phyloP scores from a whole-genome alignment of 2,797 vertebrate species.

The Gymnocypris eckloni region DNA sequence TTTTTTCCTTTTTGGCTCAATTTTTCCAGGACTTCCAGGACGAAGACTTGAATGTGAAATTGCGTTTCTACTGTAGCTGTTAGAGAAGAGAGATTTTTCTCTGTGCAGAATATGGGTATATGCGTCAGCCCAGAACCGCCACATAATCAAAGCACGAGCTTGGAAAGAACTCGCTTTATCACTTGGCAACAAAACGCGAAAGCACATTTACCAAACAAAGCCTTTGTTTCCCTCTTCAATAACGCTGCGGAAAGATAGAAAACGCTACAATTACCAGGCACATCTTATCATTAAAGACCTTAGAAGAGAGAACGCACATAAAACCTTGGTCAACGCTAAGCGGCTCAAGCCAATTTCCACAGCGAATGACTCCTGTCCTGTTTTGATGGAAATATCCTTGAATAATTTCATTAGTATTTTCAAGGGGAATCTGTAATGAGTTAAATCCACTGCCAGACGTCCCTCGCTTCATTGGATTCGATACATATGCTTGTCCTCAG shows the following conservation, averaged over 20 bases:
- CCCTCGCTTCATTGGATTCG: conserved; percentile 40
- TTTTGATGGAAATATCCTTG: conserved; percentile 13
- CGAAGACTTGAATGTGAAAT: background rate
- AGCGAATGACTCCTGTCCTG: background rate
- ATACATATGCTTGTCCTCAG: conserved; percentile 42
- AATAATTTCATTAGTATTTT: conserved; percentile 40
- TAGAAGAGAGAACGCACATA: background rate
- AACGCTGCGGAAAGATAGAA: background rate
- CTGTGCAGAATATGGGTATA: conserved; percentile 31
- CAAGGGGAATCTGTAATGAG: background rate
- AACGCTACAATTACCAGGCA: conserved; percentile 15
- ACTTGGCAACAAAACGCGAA: conserved; percentile 42
- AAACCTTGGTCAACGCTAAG: background rate
- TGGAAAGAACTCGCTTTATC: conserved; percentile 46
- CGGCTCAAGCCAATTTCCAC: conserved; percentile 16
- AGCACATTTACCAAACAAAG: conserved; percentile 46
- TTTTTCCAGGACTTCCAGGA: background rate
- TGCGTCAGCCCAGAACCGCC: conserved; percentile 43
- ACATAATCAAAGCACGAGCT: conserved; percentile 39
- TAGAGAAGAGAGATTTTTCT: conserved; percentile 22
- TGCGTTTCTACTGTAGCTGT: background rate
- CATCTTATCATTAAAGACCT: conserved; percentile 39
- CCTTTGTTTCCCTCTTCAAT: conserved; percentile 31
- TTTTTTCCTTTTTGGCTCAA: background rate
- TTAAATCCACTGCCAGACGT: conserved; percentile 34